Conservation (phyloP, 2,797 vertebrate genomes). For the Chiroxiphia lanceolata region DNA sequence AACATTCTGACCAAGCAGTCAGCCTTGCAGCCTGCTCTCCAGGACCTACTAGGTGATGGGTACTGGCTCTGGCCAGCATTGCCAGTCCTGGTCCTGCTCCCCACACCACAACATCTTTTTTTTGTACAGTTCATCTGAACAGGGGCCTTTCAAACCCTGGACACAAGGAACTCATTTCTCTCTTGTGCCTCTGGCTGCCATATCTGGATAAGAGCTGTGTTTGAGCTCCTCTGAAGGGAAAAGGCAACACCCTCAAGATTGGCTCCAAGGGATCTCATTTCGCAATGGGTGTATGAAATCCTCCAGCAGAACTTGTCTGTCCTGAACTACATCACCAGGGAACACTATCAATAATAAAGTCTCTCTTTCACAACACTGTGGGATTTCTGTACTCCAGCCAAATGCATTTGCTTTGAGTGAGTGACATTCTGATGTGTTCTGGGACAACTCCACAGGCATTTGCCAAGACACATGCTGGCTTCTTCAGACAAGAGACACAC, state of each 20-base stretch:
- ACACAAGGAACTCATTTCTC: neutral
- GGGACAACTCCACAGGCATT: neutral
- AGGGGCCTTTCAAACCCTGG: neutral
- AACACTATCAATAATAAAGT: neutral
- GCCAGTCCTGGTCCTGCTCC: neutral
- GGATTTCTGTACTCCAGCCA: neutral
- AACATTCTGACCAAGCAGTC: neutral
- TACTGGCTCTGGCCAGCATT: neutral
- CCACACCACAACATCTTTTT: neutral
- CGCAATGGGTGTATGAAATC: neutral
- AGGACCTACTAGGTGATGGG: neutral
- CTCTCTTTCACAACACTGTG: neutral
- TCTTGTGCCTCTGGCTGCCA: neutral
- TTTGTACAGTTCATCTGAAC: neutral
- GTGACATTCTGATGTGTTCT: neutral
- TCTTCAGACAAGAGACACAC: slow-evolving; percentile 13
- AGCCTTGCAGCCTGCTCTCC: neutral
- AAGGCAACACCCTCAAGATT: neutral
- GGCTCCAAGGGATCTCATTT: neutral
- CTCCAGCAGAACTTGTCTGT: neutral
- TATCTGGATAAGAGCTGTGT: neutral
- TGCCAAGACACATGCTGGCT: slow-evolving; percentile 22
- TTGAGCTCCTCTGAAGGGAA: neutral
- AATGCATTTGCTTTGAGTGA: neutral
- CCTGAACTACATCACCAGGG: neutral